phyloP scores from a whole-genome alignment of 1,140 invertebrate species.

The Colletes latitarsis region DNA sequence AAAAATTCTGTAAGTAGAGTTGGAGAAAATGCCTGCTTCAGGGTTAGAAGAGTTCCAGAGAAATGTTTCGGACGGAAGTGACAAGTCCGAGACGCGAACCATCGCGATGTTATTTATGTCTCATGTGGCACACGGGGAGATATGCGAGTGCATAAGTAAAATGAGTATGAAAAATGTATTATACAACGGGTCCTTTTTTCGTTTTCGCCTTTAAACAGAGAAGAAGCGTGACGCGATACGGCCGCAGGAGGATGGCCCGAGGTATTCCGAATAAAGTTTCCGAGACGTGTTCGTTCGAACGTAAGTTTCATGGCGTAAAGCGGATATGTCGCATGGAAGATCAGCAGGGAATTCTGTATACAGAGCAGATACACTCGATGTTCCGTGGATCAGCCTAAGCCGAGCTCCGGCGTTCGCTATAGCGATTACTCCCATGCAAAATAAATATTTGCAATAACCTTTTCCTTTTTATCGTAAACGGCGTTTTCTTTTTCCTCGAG shows the following conservation, averaged over 20 bases:
- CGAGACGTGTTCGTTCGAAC: conserved; percentile 39
- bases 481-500: too few species aligned
- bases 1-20: too few species aligned
- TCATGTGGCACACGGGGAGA: conserved; percentile 6
- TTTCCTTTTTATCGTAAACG: not conserved
- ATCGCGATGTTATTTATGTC: conserved; percentile 9
- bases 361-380: conserved; percentile 31
- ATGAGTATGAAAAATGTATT: conserved; percentile 23
- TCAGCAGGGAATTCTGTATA: conserved; percentile 45
- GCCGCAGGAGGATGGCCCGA: not conserved
- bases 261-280: conserved; percentile 12
- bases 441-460: not conserved
- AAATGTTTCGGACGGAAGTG: too few species aligned
- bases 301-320: conserved; percentile 48
- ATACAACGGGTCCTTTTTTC: not conserved
- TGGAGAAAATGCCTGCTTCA: too few species aligned
- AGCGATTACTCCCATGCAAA: not conserved
- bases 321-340: conserved; percentile 54
- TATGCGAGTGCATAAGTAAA: not conserved
- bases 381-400: conserved; percentile 6
- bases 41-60: too few species aligned
- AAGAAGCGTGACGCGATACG: conserved; percentile 4
- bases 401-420: conserved; percentile 27
- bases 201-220: not conserved
- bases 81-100: too few species aligned